Evolutionary conservation across 2,888 invertebrate genomes (phyloP).

Genomic region (Phymatocera aterrima): DNA sequence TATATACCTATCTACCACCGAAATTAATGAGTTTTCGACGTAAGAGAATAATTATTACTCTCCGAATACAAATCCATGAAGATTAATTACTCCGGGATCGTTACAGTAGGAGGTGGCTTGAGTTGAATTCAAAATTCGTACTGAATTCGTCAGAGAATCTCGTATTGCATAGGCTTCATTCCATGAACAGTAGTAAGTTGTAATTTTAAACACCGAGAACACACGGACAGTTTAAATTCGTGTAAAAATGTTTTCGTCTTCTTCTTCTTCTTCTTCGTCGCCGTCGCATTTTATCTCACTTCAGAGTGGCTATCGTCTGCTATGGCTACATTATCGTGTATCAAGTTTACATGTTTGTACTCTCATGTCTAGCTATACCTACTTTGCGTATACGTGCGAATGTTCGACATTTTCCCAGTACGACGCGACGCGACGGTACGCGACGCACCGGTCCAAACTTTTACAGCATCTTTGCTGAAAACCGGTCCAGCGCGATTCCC

Average conservation of each 20-base stretch:
- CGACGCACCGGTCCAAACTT: not conserved
- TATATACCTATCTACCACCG: too few species aligned
- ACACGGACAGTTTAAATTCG: not conserved
- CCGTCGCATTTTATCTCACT: not conserved
- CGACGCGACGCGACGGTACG: too few species aligned
- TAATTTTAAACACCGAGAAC: too few species aligned
- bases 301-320: not conserved
- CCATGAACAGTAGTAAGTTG: too few species aligned
- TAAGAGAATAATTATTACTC: not conserved
- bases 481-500: conserved; percentile 12
- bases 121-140: too few species aligned
- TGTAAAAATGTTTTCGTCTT: too few species aligned
- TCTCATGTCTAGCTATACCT: too few species aligned
- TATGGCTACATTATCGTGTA: not conserved
- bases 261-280: too few species aligned
- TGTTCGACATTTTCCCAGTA: conserved; percentile 1
- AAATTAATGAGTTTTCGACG: conserved; percentile 7
- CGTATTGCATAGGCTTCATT: too few species aligned
- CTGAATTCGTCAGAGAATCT: too few species aligned
- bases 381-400: not conserved
- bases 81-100: not conserved
- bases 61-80: not conserved
- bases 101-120: too few species aligned
- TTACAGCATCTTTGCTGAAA: not conserved
- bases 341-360: not conserved